Evolutionary conservation across 2,113 vertebrate genomes (phyloP).

Genomic region (Furnarius figulus): DNA sequence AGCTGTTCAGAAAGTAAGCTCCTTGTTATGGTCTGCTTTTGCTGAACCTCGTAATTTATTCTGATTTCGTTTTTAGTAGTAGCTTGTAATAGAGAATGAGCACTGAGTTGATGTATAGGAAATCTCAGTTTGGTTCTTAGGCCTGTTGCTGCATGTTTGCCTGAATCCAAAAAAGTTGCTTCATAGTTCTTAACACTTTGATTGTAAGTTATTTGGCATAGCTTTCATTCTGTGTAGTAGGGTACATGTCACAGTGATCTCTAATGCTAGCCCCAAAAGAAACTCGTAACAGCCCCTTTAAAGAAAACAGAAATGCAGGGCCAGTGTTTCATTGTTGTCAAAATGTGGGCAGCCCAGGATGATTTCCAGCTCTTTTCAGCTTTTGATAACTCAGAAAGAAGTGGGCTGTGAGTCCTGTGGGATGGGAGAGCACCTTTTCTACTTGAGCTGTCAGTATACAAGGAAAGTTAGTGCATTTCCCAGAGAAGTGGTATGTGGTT

Average conservation of each 20-base stretch:
- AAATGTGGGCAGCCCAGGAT: slow-evolving; percentile 10
- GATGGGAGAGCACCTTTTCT: slow-evolving; percentile 16
- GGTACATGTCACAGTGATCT: background rate
- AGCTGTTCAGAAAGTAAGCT: slow-evolving; percentile 79
- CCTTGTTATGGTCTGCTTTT: background rate
- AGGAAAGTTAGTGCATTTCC: background rate
- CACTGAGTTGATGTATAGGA: background rate
- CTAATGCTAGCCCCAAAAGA: background rate
- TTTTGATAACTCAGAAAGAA: slow-evolving; percentile 17
- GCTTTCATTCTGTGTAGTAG: background rate
- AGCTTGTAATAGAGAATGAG: background rate
- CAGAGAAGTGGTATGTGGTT: background rate
- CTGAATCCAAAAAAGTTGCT: background rate
- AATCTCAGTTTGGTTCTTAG: background rate
- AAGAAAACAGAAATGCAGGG: background rate
- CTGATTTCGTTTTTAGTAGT: background rate
- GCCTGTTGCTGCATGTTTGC: background rate
- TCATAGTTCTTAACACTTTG: background rate
- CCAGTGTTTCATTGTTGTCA: background rate
- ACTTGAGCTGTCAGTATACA: background rate
- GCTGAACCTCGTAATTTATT: background rate
- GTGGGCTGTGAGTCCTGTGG: slow-evolving; percentile 7
- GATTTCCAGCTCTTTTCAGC: background rate
- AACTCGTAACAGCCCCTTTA: background rate
- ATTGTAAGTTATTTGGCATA: background rate